Base-by-base conservation (phyloP, 1,140 invertebrate genomes). In the Orius laevigatus region DNA sequence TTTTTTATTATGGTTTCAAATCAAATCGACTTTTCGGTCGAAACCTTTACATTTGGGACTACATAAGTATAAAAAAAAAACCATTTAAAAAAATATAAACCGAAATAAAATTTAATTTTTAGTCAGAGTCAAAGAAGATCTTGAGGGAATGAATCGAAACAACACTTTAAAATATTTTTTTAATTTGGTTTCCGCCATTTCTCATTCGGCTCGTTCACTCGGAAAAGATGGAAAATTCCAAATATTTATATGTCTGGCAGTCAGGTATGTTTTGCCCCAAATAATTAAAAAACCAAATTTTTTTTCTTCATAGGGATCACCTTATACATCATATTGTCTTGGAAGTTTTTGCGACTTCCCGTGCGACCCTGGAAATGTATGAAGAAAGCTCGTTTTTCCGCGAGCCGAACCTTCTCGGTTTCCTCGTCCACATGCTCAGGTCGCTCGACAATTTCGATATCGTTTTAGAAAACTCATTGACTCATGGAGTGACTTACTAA, bases 161-260 rank as follows among this genome's bases (percentile, higher is more conserved):
- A 44, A 57, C 6, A 52, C 49, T 10, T 50, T 52, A 0, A 25
- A 51, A 2, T 53, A 55, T 39, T 56, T 53, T 36, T 58, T 42
- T 43, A 41, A 50, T 25, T 25, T 56, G 10, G 35, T 54, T 9
- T 48, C 53, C 12, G 47, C 48, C 10, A 54, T 53, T 15, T 19
- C 12, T 62, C 74, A 75, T 31, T 80, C 79, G 0, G 86, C 84
- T 45, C 79, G 83, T 50, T 78, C 83, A 10, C 69, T 97, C 9
- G 95, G 95, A 39, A 98, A 98, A 65, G 94, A 98, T 71, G 93
- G 92, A 20, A 94, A 95, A 68, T 97, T 98, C 63, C 93, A 98
- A 62, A 72, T 96, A 5, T 94, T 98, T 60, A 80, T 97, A 48
- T 95, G 92, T 63, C 72, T 98, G 6, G 81, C 83, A 60, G 73